Conservation (phyloP, 2,113 vertebrate genomes). For the Tylochromis polylepis region DNA sequence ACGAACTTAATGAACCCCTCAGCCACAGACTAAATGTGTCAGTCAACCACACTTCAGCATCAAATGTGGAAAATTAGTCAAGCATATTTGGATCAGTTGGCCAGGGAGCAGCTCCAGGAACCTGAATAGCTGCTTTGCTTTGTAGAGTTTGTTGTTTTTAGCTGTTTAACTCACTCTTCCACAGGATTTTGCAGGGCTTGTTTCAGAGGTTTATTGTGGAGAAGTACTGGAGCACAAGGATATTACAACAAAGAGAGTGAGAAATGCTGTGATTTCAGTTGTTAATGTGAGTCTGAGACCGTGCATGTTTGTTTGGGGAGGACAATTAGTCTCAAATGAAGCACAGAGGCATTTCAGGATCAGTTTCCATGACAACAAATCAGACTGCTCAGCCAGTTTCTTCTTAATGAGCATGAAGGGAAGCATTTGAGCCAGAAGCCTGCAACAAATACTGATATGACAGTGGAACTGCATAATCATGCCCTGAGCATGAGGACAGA, state of each 20-base stretch:
- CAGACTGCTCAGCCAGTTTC: constrained; percentile 36
- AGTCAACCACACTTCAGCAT: neutral
- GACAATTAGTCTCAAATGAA: constrained; percentile 51
- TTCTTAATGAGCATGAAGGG: constrained; percentile 10
- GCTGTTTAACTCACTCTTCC: constrained; percentile 9
- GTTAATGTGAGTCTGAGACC: neutral
- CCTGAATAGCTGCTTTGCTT: constrained; percentile 32
- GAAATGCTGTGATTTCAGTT: constrained; percentile 8
- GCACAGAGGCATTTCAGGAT: constrained; percentile 21
- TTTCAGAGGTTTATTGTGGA: constrained; percentile 32
- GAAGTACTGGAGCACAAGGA: constrained; percentile 40
- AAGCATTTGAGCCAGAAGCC: constrained; percentile 10
- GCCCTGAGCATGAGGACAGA: neutral
- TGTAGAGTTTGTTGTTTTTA: constrained; percentile 16
- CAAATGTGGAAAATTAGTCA: constrained; percentile 20
- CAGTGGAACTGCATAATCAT: constrained; percentile 19
- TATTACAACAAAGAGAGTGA: constrained; percentile 27
- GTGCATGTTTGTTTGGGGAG: constrained; percentile 26
- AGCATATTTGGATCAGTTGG: constrained; percentile 4
- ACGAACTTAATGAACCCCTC: neutral
- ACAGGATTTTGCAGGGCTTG: constrained; percentile 13
- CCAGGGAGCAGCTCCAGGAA: constrained; percentile 8
- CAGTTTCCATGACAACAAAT: constrained; percentile 64
- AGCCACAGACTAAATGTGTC: neutral
- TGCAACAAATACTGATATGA: constrained; percentile 2